Evolutionary conservation across 2,797 vertebrate species (phyloP), one percentile per base, ranked within the genome.

Genomic region (Lacerta bilineata): DNA sequence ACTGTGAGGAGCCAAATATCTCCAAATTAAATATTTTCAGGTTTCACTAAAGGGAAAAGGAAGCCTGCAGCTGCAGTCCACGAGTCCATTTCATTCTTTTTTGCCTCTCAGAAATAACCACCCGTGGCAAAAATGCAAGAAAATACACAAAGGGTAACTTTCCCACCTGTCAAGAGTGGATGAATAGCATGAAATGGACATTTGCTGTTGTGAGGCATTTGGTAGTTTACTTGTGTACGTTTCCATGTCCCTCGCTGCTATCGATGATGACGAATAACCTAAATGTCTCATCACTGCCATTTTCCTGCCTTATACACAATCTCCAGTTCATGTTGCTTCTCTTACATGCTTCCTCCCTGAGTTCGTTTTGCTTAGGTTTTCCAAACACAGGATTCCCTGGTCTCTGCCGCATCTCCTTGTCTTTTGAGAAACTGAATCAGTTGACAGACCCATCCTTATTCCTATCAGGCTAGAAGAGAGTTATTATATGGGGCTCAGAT

Each of bases 91-190:
- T 83, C 83, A 82, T 86, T 91, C 71, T 78, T 79, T 66, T 50
- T 23, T 91, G 1, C 39, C 78, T 3, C 11, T 84, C 71, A 88
- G 64, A 91, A 93, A 92, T 87, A 59, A 90, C 2, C 4, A 90
- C 5, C 39, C 88, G 2, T 82, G 83, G 66, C 50, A 85, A 93
- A 82, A 91, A 5, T 50, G 41, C 20, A 89, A 80, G 27, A 72
- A 92, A 92, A 92, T 75, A 64, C 10, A 4, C 0, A 74, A 50
- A 17, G 82, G 25, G 1, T 87, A 87, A 79, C 55, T 59, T 94
- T 91, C 87, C 11, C n/a, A 81, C 27, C n/a, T 46, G 84, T 84
- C 33, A 85, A 85, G 39, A 86, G 84, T 84, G 87, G 90, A 92
- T 50, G 15, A 86, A 87, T 80, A n/a, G 2, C n/a, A 88, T 80